Evolutionary conservation across 2,888 invertebrate species (phyloP), one percentile per base, ranked within the genome.

Genomic region (Caprella mutica): DNA sequence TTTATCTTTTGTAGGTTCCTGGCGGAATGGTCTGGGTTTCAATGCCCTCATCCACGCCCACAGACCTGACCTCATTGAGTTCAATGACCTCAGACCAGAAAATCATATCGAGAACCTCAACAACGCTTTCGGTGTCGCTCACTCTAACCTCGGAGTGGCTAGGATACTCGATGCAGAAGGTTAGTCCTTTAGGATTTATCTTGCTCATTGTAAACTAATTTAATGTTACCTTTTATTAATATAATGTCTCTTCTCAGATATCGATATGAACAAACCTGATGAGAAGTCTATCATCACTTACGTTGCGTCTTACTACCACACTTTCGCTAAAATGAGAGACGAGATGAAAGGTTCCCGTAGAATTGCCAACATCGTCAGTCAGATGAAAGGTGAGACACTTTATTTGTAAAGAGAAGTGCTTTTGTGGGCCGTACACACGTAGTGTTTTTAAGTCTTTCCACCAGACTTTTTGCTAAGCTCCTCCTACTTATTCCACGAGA

Each of bases 241-340:
- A 19, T 33, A 19, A 19, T 50, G 19, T 56, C 54, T 53, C 42
- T 66, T 67, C 67, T 0, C 71, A 84, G 93, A 98, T 74, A 86
- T 98, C 66, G 96, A 97, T 76, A 91, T 86, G 0, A 83, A 79
- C 54, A 80, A 90, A 44, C 96, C 96, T 0, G 97, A 97, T 72
- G 98, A 98, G 77, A 97, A 96, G 75, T 94, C 94, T 30, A 91
- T 98, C 71, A 89, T 98, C 78, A 98, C 97, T 23, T 98, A 98
- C 72, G 94, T 98, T 35, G 96, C 97, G 2, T 92, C 93, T 17
- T 97, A 96, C 76, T 98, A 98, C 75, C 97, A 98, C 76, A 94
- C 96, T 57, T 98, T 98, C 77, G 96, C 97, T 43, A 81, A 94
- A 68, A 94, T 97, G 92, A 97, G 96, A 79, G 93, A 90, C 71